Conservation (phyloP, 1,140 invertebrate genomes). For the Drosophila lacertosa region DNA sequence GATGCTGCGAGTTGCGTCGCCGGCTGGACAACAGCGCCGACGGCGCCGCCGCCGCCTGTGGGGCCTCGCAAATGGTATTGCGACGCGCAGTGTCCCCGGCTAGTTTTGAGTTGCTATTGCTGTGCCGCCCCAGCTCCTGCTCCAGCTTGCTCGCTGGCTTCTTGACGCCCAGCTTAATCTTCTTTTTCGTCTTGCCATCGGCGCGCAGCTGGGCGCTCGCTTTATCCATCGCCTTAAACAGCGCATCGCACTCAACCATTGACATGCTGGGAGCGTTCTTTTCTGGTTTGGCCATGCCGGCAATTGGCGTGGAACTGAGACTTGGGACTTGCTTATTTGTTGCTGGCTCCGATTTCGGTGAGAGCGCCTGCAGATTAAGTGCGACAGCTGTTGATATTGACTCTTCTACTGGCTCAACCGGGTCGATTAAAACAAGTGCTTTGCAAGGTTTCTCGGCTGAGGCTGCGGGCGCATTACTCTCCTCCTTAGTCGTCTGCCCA, state of each 20-base stretch:
- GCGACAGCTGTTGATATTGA: no score
- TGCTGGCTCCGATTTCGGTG: no score
- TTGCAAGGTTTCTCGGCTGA: no score
- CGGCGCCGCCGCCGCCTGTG: no score
- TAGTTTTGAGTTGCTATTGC: neutral
- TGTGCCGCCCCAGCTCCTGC: neutral
- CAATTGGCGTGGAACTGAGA: neutral
- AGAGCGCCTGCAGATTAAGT: no score
- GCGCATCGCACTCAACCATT: slow-evolving; percentile 53
- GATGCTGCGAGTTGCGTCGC: slow-evolving; percentile 43
- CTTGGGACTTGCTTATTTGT: no score
- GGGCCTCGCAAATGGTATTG: slow-evolving; percentile 34
- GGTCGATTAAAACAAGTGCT: no score
- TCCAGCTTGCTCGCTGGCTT: neutral
- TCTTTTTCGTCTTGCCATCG: slow-evolving; percentile 41
- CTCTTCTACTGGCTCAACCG: no score
- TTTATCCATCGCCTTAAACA: slow-evolving; percentile 56
- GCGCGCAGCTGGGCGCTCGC: slow-evolving; percentile 21
- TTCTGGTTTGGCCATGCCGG: slow-evolving; percentile 3
- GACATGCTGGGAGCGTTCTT: neutral
- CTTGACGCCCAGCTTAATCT: slow-evolving; percentile 21
- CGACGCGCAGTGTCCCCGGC: slow-evolving; percentile 10
- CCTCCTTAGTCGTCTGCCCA: no score
- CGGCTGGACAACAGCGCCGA: slow-evolving; percentile 1
- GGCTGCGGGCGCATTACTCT: no score